Evolutionary conservation across 23 tunicate genomes (phyloP).

Genomic region (Phallusia fumigata): DNA sequence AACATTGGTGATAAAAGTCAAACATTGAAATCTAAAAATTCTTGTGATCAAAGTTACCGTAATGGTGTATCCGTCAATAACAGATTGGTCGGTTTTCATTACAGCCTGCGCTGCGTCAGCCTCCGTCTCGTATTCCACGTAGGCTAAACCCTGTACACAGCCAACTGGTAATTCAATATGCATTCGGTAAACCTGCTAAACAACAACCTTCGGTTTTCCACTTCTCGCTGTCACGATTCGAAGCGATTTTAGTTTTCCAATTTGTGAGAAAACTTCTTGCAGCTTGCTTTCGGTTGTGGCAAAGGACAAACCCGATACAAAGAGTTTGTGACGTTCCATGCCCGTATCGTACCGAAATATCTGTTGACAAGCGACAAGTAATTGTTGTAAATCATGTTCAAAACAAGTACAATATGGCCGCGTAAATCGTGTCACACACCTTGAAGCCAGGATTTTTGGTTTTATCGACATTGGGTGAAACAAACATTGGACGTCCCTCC

Average conservation of each 20-base stretch:
- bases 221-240: slow-evolving; percentile 70
- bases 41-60: slow-evolving; percentile 28
- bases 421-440: slow-evolving; percentile 14
- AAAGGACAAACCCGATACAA: slow-evolving; percentile 62
- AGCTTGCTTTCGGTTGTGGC: slow-evolving; percentile 69
- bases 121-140: slow-evolving; percentile 74
- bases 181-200: background rate
- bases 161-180: background rate
- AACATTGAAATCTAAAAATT: no score
- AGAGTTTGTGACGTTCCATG: slow-evolving; percentile 84
- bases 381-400: background rate
- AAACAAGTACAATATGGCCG: background rate
- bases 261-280: slow-evolving; percentile 42
- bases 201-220: slow-evolving; percentile 77
- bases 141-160: slow-evolving; percentile 84
- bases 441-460: slow-evolving; percentile 63
- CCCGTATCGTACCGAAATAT: slow-evolving; percentile 70
- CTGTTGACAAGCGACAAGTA: slow-evolving; percentile 17
- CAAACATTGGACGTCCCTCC: slow-evolving; percentile 73
- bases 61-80: slow-evolving; percentile 65
- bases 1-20: no score
- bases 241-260: slow-evolving; percentile 53
- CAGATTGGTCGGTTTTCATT: slow-evolving; percentile 61
- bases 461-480: slow-evolving; percentile 79
- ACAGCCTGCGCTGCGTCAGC: slow-evolving; percentile 88